Conservation (phyloP, 2,888 invertebrate species). For the Uloborus plumipes region DNA sequence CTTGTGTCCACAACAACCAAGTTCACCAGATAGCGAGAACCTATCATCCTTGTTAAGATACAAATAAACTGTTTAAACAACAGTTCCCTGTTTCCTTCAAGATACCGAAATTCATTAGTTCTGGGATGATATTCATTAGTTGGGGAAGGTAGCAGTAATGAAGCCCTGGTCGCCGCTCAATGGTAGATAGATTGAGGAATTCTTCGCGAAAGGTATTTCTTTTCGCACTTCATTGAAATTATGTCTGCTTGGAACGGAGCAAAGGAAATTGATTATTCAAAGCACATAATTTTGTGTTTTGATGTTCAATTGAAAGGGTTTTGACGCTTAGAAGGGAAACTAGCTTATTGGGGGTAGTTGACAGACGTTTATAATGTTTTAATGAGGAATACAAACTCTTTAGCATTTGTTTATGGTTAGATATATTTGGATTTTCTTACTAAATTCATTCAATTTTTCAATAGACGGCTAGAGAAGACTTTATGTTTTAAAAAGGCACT, state of each 20-base stretch:
- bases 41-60: slow-evolving; percentile 54
- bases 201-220: slow-evolving; percentile 29
- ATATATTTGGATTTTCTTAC: no score
- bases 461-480: no score
- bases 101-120: slow-evolving; percentile 54
- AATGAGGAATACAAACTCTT: no score
- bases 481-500: no score
- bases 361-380: no score
- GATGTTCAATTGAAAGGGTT: no score
- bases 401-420: no score
- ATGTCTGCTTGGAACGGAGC: slow-evolving; percentile 7
- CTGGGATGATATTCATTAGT: slow-evolving; percentile 49
- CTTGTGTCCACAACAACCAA: slow-evolving; percentile 39
- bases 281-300: not conserved
- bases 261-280: not conserved
- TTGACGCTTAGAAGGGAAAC: no score
- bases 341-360: no score
- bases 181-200: slow-evolving; percentile 20
- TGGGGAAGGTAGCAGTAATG: slow-evolving; percentile 17
- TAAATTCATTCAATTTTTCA: no score
- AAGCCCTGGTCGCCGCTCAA: slow-evolving; percentile 12
- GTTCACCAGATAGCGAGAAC: slow-evolving; percentile 42
- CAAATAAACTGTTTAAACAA: slow-evolving; percentile 59
- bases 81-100: slow-evolving; percentile 50
- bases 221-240: slow-evolving; percentile 26